Percentiles rank a stretch among this genome's conserved stretches.
phyloP scores from a whole-genome alignment of 2,113 vertebrate species.

The Chaenocephalus aceratus region DNA sequence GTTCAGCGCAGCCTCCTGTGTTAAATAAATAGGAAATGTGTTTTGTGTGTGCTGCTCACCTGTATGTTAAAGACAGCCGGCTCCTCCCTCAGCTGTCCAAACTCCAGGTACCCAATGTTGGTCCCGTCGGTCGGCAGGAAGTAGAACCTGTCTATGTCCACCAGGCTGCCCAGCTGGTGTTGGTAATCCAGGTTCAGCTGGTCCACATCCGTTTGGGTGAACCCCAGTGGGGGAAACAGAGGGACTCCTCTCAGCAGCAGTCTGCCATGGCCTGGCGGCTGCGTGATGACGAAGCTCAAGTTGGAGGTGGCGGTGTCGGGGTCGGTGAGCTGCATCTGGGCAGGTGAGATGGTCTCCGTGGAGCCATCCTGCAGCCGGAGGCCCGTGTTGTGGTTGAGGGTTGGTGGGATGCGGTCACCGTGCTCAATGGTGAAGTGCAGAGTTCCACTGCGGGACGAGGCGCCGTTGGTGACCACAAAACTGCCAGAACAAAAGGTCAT shows the following conservation, averaged over 20 bases:
- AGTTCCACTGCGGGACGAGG: constrained; percentile 65
- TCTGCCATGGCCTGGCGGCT: constrained; percentile 68
- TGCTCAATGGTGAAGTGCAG: constrained; percentile 73
- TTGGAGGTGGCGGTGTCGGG: constrained; percentile 73
- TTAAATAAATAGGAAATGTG: background rate
- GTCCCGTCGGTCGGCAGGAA: constrained; percentile 79
- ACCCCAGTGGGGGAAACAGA: constrained; percentile 19
- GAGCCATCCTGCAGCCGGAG: constrained; percentile 70
- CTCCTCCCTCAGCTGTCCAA: constrained; percentile 78
- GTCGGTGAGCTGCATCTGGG: constrained; percentile 77
- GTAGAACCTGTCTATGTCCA: constrained; percentile 74
- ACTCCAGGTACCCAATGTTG: constrained; percentile 79
- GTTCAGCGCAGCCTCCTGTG: background rate
- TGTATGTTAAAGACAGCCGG: constrained; percentile 76
- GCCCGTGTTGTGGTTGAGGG: constrained; percentile 73
- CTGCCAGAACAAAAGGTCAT: constrained; percentile 59
- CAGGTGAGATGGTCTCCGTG: constrained; percentile 52
- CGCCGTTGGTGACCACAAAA: constrained; percentile 83
- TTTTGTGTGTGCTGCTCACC: constrained; percentile 47
- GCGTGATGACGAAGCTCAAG: constrained; percentile 74
- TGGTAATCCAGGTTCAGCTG: constrained; percentile 73
- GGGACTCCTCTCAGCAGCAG: constrained; percentile 73
- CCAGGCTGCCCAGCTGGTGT: constrained; percentile 59
- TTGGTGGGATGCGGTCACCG: constrained; percentile 72
- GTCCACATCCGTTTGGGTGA: constrained; percentile 82